These are phyloP conservation scores for Tethea ocularis DNA, from an alignment of 2,888 invertebrate genomes.

Conservation along the genomic window DNA sequence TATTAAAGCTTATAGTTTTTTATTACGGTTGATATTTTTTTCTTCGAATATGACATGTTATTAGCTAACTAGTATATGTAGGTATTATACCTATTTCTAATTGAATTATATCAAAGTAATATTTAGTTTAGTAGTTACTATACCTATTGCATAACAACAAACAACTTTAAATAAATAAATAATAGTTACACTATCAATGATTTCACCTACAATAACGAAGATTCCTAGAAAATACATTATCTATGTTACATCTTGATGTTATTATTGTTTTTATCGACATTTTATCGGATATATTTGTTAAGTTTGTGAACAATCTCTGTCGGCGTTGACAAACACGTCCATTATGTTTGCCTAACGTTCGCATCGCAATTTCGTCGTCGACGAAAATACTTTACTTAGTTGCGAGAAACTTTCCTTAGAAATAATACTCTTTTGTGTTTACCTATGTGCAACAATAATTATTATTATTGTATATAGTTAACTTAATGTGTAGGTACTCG, in stretches of 20 bases:
- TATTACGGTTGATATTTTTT: no score
- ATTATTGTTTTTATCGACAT: conserved; percentile 41
- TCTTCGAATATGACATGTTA: no score
- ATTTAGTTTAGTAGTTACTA: no score
- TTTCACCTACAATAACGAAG: background rate
- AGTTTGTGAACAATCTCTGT: conserved; percentile 55
- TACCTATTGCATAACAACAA: no score
- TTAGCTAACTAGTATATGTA: no score
- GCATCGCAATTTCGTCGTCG: conserved; percentile 34
- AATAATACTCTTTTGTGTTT: background rate
- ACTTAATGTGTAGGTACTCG: no score
- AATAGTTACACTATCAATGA: background rate
- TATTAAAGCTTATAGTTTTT: background rate
- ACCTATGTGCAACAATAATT: background rate
- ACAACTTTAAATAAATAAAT: no score
- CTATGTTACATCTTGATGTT: conserved; percentile 15
- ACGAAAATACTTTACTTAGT: conserved; percentile 58
- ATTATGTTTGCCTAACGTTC: conserved; percentile 49
- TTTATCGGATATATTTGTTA: conserved; percentile 46
- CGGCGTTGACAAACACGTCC: conserved; percentile 58
- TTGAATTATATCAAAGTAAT: no score
- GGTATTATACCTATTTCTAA: no score
- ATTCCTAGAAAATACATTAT: conserved; percentile 19
- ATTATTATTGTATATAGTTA: no score
- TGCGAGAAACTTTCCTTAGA: conserved; percentile 31